Conservation (phyloP, 2,113 vertebrate genomes). For the Neopipo cinnamomea region DNA sequence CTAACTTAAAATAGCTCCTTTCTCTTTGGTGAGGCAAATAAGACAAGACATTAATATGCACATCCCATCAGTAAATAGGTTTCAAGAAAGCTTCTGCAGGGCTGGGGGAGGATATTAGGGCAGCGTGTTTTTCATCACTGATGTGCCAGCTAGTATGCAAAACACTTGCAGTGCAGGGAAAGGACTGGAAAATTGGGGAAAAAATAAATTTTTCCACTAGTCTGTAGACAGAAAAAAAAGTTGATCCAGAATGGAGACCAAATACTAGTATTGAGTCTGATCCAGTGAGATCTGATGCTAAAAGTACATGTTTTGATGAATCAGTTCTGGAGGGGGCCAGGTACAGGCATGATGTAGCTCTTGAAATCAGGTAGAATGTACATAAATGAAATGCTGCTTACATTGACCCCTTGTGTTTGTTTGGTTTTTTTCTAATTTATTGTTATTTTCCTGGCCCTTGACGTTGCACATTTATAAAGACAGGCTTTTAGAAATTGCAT, state of each 20-base stretch:
- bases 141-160: neutral
- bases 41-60: slow-evolving; percentile 40
- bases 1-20: slow-evolving; percentile 41
- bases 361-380: neutral
- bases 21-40: slow-evolving; percentile 47
- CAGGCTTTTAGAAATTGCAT: neutral
- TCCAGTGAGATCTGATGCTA: neutral
- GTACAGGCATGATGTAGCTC: neutral
- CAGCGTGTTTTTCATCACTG: neutral
- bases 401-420: neutral
- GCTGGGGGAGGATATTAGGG: slow-evolving; percentile 8
- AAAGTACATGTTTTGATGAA: neutral
- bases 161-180: neutral
- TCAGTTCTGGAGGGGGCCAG: neutral
- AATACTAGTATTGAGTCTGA: neutral
- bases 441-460: neutral
- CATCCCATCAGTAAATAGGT: slow-evolving; percentile 31
- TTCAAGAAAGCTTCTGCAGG: slow-evolving; percentile 18
- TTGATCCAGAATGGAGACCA: neutral
- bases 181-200: neutral
- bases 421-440: neutral
- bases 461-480: neutral
- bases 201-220: neutral
- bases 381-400: neutral
- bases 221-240: neutral